Evolutionary conservation across 2,113 vertebrate species (phyloP).

Genomic region (Apodemus sylvaticus): DNA sequence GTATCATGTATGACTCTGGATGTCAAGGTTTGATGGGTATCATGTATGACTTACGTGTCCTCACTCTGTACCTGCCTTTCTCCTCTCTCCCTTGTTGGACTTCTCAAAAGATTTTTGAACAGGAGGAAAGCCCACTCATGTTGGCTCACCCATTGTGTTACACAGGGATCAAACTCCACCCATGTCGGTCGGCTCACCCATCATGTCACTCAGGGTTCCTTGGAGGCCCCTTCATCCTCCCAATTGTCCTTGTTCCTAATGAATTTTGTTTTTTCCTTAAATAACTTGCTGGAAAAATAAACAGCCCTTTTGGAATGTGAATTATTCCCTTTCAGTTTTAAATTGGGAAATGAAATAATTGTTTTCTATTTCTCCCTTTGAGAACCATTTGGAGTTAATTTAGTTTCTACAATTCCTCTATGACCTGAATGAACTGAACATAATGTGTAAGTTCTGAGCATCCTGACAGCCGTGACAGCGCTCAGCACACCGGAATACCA

Average conservation of each 20-base stretch:
- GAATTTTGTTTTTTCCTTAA: neutral
- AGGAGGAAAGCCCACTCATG: neutral
- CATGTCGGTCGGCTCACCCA: neutral
- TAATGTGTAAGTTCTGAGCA: slow-evolving; percentile 46
- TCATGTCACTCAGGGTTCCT: neutral
- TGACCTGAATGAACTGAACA: slow-evolving; percentile 64
- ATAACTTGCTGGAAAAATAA: slow-evolving; percentile 21
- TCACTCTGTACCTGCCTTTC: neutral
- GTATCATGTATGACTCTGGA: too few species aligned
- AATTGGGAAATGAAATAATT: slow-evolving; percentile 38
- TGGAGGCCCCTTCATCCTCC: neutral
- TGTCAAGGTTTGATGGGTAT: neutral
- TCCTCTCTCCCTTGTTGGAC: neutral
- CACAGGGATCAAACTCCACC: neutral
- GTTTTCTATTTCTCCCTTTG: slow-evolving; percentile 15
- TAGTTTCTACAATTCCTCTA: slow-evolving; percentile 45
- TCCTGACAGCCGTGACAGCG: slow-evolving; percentile 65
- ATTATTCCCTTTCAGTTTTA: slow-evolving; percentile 46
- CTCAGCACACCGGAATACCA: slow-evolving; percentile 38
- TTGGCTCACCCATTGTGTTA: neutral
- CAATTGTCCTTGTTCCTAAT: neutral
- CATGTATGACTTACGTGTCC: neutral
- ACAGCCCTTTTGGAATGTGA: slow-evolving; percentile 1
- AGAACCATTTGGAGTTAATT: slow-evolving; percentile 37
- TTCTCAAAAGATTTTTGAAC: neutral